A percentile compares a stretch with the other conserved stretches of the same genome.
These are phyloP conservation scores for Falcunculus frontatus DNA, from an alignment of 2,113 vertebrate genomes.

Conservation along the genomic window DNA sequence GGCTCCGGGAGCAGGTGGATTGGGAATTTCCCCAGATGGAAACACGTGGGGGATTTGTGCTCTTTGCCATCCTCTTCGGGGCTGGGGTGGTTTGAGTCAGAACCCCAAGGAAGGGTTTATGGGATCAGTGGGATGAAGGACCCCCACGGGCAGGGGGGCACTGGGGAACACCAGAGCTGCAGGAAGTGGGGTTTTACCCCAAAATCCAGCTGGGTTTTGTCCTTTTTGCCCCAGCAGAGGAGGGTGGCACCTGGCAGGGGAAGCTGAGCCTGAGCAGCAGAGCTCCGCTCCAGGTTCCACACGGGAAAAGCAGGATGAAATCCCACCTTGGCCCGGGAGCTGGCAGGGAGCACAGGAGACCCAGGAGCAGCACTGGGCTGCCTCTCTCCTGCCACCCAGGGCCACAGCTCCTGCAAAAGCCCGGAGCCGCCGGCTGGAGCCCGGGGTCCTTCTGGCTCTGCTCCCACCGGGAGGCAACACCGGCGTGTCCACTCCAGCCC, in stretches of 20 bases:
- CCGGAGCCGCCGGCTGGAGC: background rate
- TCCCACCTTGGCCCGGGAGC: background rate
- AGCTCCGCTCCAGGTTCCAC: background rate
- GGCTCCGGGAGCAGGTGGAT: background rate
- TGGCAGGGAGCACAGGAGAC: background rate
- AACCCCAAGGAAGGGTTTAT: no score
- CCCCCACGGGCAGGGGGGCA: no score
- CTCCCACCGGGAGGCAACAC: fast-evolving
- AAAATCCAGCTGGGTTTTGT: background rate
- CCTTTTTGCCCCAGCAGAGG: background rate
- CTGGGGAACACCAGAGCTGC: background rate
- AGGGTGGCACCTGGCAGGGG: background rate
- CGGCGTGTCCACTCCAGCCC: fast-evolving
- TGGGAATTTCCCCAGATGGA: background rate
- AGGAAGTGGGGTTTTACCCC: background rate
- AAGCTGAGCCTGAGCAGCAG: background rate
- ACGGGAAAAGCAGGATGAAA: background rate
- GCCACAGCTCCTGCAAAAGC: background rate
- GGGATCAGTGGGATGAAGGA: no score
- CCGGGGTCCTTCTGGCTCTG: background rate
- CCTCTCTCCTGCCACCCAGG: background rate
- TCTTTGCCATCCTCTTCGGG: background rate
- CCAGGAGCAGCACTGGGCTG: background rate
- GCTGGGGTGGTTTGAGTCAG: background rate
- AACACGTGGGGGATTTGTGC: background rate